Base-by-base conservation (phyloP, 2,113 vertebrate species). In the Hippopotamus amphibius region DNA sequence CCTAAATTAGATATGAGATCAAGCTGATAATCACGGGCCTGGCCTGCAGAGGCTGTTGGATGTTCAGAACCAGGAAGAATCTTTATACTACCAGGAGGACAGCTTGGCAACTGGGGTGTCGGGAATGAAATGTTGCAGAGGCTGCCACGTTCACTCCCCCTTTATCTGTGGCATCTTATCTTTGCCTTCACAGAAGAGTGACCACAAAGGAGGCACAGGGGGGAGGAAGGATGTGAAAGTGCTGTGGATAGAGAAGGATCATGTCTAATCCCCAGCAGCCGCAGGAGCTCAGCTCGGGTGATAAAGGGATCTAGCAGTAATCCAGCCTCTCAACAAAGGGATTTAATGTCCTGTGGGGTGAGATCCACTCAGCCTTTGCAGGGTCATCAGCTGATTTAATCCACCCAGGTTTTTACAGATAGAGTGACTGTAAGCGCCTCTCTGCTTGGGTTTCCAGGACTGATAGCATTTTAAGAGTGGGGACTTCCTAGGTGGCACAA, bases 251-350 rank as follows among this genome's bases (percentile, higher is more conserved):
- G 85, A 89, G 77, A 79, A 81, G 86, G 87, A 65, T 95, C 53
- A 17, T 69, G 65, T 90, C 93, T 98, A 97, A 97, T 97, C 93
- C 83, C 28, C 30, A 63, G 90, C 59, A 93, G 71, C 81, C 57
- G 3, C n/a, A 30, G 55, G 48, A 88, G 84, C 96, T 96, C 95
- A 96, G 89, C 71, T 71, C 72, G 59, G 30, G 79, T 68, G 96
- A 97, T 97, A 97, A 97, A 96, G 63, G 81, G 96, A 96, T 97
- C 92, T 81, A 74, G 89, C 88, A 53, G 74, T 97, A 97, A 97
- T 96, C 92, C 87, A 65, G 3, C 68, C 86, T 93, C 96, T 97
- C 93, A 95, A 95, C 96, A 97, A 97, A 92, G 48, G 95, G 91
- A 83, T 92, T 94, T 90, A 93, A 71, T 66, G 96, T 71, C 86